phyloP scores from a whole-genome alignment of 2,797 vertebrate species.

The Chaenodraco wilsoni region DNA sequence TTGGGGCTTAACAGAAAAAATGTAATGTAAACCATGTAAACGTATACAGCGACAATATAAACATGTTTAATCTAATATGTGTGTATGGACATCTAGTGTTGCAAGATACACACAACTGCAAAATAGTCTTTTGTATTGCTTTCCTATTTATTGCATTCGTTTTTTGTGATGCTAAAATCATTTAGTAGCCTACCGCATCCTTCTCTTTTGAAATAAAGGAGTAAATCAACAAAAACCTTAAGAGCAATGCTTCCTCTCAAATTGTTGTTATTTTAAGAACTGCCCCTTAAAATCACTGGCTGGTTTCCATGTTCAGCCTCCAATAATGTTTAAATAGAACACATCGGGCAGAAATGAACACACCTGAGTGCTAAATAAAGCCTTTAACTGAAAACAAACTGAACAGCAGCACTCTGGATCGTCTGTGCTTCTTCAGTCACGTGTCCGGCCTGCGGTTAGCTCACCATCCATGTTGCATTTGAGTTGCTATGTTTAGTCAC shows the following conservation, averaged over 20 bases:
- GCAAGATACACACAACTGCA: neutral
- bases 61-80: neutral
- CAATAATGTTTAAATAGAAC: slow-evolving; percentile 1
- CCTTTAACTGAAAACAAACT: neutral
- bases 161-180: neutral
- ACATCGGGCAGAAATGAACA: neutral
- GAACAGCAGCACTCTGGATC: neutral
- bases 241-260: neutral
- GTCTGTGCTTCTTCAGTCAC: neutral
- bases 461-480: slow-evolving; percentile 9
- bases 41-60: neutral
- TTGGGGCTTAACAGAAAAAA: too few relatives aligned
- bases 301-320: neutral
- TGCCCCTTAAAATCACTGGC: too few relatives aligned
- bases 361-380: neutral
- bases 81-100: neutral
- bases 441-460: slow-evolving; percentile 16
- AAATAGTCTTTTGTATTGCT: neutral
- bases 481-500: slow-evolving; percentile 18
- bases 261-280: slow-evolving; percentile 5
- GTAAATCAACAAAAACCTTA: neutral
- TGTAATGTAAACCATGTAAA: neutral
- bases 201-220: neutral
- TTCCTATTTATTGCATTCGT: neutral
- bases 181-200: neutral